phyloP scores from a whole-genome alignment of 2,797 vertebrate species.

The Gobionotothen gibberifrons region DNA sequence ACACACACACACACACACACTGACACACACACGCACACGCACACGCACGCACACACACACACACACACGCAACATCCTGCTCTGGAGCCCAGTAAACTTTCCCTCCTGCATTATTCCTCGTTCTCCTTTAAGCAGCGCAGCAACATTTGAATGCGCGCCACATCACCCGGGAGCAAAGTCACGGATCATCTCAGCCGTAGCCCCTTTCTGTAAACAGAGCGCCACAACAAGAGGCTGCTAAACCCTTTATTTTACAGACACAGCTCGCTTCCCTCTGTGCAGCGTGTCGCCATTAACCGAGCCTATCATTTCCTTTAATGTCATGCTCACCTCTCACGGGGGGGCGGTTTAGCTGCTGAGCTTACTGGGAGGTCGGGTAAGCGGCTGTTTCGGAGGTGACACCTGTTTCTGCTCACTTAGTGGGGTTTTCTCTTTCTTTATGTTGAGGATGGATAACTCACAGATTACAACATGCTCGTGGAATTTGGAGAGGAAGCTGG shows the following conservation, averaged over 20 bases:
- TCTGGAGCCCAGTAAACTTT: slow-evolving; percentile 25
- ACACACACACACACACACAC: too few relatives aligned
- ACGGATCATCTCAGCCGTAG: slow-evolving; percentile 55
- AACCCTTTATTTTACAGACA: slow-evolving; percentile 55
- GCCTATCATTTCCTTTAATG: slow-evolving; percentile 60
- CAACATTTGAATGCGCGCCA: slow-evolving; percentile 49
- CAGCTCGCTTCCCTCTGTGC: slow-evolving; percentile 2
- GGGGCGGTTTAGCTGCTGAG: slow-evolving; percentile 10
- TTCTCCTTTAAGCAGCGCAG: slow-evolving; percentile 22
- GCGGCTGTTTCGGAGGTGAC: slow-evolving; percentile 49
- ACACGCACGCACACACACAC: too few relatives aligned
- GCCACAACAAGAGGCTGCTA: slow-evolving; percentile 51
- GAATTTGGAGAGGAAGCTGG: slow-evolving; percentile 63
- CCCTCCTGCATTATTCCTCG: slow-evolving; percentile 29
- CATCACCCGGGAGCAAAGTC: slow-evolving; percentile 28
- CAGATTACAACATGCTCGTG: slow-evolving; percentile 49
- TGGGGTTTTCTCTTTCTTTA: neutral
- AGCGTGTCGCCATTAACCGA: slow-evolving; percentile 40
- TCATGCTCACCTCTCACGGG: slow-evolving; percentile 34
- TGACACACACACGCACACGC: neutral
- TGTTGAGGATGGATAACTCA: slow-evolving; percentile 6
- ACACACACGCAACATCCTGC: neutral
- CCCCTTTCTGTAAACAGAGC: slow-evolving; percentile 42
- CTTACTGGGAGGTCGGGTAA: slow-evolving; percentile 41
- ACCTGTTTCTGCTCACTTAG: slow-evolving; percentile 67